A percentile compares a stretch with the other conserved stretches of the same genome.
Conservation (phyloP, 2,888 invertebrate genomes). For the Mesoligia furuncula region DNA sequence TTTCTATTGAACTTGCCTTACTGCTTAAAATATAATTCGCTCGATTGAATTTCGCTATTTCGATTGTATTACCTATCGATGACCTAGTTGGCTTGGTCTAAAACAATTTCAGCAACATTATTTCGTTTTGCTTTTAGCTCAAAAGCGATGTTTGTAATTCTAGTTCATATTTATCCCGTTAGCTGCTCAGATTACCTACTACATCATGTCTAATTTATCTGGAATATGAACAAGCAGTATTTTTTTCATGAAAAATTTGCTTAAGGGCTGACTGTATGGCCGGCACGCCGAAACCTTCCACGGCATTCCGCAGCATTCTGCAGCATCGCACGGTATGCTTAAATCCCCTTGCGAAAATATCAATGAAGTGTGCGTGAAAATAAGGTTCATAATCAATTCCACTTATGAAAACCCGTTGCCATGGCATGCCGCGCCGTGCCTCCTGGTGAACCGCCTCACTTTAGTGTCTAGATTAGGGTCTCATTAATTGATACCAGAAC, state of each 20-base stretch:
- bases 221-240: neutral
- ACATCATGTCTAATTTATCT: neutral
- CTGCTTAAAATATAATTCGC: slow-evolving; percentile 57
- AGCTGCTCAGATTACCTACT: neutral
- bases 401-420: neutral
- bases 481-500: neutral
- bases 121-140: slow-evolving; percentile 11
- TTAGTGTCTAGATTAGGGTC: neutral
- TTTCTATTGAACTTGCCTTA: slow-evolving; percentile 35
- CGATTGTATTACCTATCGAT: slow-evolving; percentile 35
- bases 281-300: neutral
- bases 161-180: neutral
- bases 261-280: neutral
- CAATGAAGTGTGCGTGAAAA: neutral
- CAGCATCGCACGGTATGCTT: neutral
- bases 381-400: neutral
- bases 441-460: neutral
- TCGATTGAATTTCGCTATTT: slow-evolving; percentile 59
- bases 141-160: neutral
- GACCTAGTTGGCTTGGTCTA: slow-evolving; percentile 17
- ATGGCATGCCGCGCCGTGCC: neutral
- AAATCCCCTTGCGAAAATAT: neutral
- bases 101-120: slow-evolving; percentile 16
- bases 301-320: neutral
- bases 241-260: neutral